Conservation (phyloP, 2,888 invertebrate species). For the Romanomermis culicivorax region DNA sequence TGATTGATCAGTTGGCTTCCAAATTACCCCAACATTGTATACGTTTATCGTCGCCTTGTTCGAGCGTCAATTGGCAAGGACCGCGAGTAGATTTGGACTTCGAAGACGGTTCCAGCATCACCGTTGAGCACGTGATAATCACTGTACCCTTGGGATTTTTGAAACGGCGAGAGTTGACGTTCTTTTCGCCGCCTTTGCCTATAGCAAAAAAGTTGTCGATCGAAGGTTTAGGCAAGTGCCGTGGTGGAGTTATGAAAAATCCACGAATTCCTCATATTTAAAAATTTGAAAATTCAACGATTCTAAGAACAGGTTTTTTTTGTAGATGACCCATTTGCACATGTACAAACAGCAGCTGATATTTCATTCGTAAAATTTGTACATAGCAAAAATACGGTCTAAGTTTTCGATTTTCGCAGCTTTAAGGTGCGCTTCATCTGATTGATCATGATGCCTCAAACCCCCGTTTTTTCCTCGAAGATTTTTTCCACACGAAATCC, state of each 20-base stretch:
- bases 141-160: conserved; percentile 1
- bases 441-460: too few relatives aligned
- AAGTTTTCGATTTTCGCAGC: too few relatives aligned
- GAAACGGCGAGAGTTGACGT: not conserved
- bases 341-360: too few relatives aligned
- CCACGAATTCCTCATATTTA: too few relatives aligned
- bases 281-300: too few relatives aligned
- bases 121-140: not conserved
- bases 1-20: not conserved
- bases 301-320: too few relatives aligned
- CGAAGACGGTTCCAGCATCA: not conserved
- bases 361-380: too few relatives aligned
- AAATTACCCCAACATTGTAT: not conserved
- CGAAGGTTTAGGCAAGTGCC: not conserved
- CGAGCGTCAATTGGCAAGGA: conserved; percentile 4
- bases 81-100: conserved; percentile 3
- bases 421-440: too few relatives aligned
- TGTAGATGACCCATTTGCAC: too few relatives aligned
- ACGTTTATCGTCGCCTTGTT: not conserved
- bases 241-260: not conserved
- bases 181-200: conserved; percentile 4
- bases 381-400: too few relatives aligned
- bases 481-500: too few relatives aligned
- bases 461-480: too few relatives aligned
- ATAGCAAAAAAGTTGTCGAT: not conserved